Base-by-base conservation (phyloP, 2,888 invertebrate species). In the Chaitophorus viminalis region DNA sequence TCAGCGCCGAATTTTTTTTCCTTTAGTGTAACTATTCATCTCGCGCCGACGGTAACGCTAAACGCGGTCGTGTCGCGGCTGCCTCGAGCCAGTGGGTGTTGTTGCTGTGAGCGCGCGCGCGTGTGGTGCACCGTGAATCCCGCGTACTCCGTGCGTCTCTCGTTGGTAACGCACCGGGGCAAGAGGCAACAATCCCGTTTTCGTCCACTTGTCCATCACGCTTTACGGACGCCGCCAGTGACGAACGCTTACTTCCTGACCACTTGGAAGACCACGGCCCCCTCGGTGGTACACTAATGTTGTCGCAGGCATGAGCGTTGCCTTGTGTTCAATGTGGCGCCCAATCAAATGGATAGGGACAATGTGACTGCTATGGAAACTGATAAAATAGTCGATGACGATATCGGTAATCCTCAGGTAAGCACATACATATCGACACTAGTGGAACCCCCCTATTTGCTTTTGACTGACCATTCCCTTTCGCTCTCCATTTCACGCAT, bases 351-450 rank as follows among this genome's bases (percentile, higher is more conserved):
- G 87, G 87, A 87, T 87, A 36, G 87, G 74, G 90, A 89, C 85
- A 90, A 90, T 90, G 90, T 90, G 84, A 94, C 94, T 93, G 95
- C 95, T 94, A 96, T 96, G 96, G 96, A 96, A 94, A 96, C 96
- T 93, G 96, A 96, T 94, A 95, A 95, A 94, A 94, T 95, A 92
- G 95, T 95, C 93, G 96, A 96, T 93, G 96, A 96, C 92, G 93
- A 94, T 90, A 94, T 93, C 92, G 93, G 94, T 91, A 94, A 94
- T 93, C 93, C 93, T 91, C 94, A 94, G 94, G 94, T 94, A 92
- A 91, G 91, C 3, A 5, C 46, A 46, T 11, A 14, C 46, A 46
- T 4, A 5, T 46, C 5, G 14, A 46, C 11, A 14, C 46, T 46
- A 14, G 14, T 11, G 11, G 46, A 46, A 46, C 46, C 46, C 14